Base-by-base conservation (phyloP, 2,888 invertebrate species). In the Trachelus tabidus region DNA sequence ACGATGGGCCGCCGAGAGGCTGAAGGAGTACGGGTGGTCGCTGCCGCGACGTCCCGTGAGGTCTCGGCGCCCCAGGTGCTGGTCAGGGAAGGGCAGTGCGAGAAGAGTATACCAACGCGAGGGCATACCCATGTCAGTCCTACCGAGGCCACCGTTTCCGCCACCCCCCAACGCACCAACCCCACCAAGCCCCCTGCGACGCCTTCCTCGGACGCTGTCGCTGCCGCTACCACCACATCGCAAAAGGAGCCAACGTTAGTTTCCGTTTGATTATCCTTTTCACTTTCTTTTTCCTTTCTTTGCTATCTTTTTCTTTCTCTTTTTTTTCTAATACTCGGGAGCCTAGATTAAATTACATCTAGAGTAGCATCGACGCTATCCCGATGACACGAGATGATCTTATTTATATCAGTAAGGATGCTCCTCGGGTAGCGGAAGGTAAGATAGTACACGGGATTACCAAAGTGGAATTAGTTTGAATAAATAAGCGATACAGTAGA, bases 11-110 rank as follows among this genome's bases (percentile, higher is more conserved):
- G 93, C 92, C 89, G 94, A 94, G 81, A 95, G 94, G 91, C 95
- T 95, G 89, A 94, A 94, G 88, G 96, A 94, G 85, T 95, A 95
- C 89, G 96, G 95, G 89, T 93, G 93, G 84, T 92, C 91, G 85
- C 92, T 92, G 79, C 92, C 92, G 84, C 93, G 93, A 85, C 92
- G 93, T 80, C 92, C 93, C 87, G 92, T 93, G 86, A 94, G 93
- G 93, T 97, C 97, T 83, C 97, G 94, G 89, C 97, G 93, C 87
- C 97, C 97, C 89, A 97, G 95, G 92, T 97, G 97, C 93, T 97
- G 97, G 93, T 98, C 97, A 89, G 97, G 97, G 93, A 98, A 98
- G 86, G 97, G 97, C 90, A 97, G 94, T 86, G 97, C 97, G 92
- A 97, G 94, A 88, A 97, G 95, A 82, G 97, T 97, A 94, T 97